These are phyloP conservation scores for Drosophila acutilabella DNA, from an alignment of 2,888 invertebrate genomes.

Conservation along the genomic window DNA sequence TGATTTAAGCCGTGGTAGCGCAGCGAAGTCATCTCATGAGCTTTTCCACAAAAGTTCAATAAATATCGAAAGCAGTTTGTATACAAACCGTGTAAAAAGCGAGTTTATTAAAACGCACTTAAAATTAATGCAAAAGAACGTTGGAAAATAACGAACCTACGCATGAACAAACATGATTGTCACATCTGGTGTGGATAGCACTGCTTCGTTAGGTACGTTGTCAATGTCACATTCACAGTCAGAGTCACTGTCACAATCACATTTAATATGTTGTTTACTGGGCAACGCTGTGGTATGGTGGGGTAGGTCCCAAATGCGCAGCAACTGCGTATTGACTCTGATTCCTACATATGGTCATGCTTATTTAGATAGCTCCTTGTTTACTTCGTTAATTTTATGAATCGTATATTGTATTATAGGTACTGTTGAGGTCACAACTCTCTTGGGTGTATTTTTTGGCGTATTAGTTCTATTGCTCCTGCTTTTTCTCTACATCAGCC, in stretches of 20 bases:
- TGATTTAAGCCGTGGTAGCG: constrained; percentile 54
- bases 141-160: constrained; percentile 38
- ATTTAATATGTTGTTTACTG: constrained; percentile 35
- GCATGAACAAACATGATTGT: constrained; percentile 84
- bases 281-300: constrained; percentile 14
- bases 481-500: constrained; percentile 94
- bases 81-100: constrained; percentile 11
- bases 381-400: neutral
- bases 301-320: constrained; percentile 25
- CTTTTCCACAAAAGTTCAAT: constrained; percentile 52
- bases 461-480: constrained; percentile 93
- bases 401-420: constrained; percentile 65
- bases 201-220: constrained; percentile 83
- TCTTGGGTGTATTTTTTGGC: constrained; percentile 94
- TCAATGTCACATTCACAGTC: constrained; percentile 31
- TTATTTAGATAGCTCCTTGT: constrained; percentile 1
- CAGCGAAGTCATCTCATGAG: constrained; percentile 56
- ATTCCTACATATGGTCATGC: constrained; percentile 9
- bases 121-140: constrained; percentile 18
- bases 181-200: constrained; percentile 85
- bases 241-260: constrained; percentile 63
- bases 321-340: neutral
- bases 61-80: constrained; percentile 33
- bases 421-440: constrained; percentile 93
- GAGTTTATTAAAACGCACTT: constrained; percentile 7